Percentiles rank a stretch among this genome's conserved stretches.
Conservation (phyloP, 2,797 vertebrate genomes). For the Cheirogaleus major region DNA sequence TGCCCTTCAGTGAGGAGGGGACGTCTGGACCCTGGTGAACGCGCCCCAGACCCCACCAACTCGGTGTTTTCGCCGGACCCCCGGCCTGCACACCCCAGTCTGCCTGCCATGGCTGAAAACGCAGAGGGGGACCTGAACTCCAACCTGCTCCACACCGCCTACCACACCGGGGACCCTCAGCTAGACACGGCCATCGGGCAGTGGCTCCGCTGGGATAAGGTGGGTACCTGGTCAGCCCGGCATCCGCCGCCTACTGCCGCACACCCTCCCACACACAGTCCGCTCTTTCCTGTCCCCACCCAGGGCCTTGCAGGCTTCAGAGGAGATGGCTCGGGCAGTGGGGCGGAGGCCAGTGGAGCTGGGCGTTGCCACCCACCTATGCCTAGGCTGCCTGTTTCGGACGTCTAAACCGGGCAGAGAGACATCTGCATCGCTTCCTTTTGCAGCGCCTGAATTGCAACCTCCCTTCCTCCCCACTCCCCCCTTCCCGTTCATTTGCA, state of each 20-base stretch:
- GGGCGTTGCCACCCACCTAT: conserved; percentile 60
- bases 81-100: background rate
- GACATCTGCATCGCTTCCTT: conserved; percentile 29
- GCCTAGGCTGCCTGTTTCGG: background rate
- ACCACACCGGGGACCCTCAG: conserved; percentile 89
- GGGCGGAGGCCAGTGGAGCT: background rate
- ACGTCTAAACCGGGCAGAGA: background rate
- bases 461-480: background rate
- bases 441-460: conserved; percentile 1
- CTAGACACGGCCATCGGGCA: conserved; percentile 89
- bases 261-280: background rate
- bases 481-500: background rate
- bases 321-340: background rate
- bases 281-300: conserved; percentile 29
- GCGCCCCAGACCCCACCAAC: background rate
- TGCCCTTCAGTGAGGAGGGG: conserved; percentile 55
- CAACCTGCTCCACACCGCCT: conserved; percentile 82
- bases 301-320: background rate
- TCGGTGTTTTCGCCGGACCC: background rate
- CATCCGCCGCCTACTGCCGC: background rate
- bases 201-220: conserved; percentile 94
- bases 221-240: conserved; percentile 74
- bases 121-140: conserved; percentile 89
- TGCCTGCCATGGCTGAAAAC: conserved; percentile 76
- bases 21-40: conserved; percentile 28